A percentile compares a stretch with the other conserved stretches of the same genome.
phyloP scores from a whole-genome alignment of 1,140 invertebrate species.

The Neodiprion lecontei region DNA sequence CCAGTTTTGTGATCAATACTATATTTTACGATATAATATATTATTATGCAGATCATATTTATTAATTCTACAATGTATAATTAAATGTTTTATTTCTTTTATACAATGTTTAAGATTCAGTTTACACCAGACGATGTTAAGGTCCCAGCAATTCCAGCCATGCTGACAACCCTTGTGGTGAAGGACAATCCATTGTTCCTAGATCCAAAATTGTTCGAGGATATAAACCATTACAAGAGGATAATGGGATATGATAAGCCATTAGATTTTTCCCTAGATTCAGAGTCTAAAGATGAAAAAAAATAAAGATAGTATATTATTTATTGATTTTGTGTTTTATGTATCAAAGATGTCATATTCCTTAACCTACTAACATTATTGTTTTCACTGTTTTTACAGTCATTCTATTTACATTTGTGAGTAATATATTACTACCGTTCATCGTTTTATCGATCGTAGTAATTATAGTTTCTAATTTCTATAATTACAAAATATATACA shows the following conservation, averaged over 20 bases:
- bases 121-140: slow-evolving; percentile 79
- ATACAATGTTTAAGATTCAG: slow-evolving; percentile 66
- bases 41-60: background rate
- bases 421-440: background rate
- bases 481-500: slow-evolving; percentile 51
- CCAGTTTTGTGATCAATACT: background rate
- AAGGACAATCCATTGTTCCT: slow-evolving; percentile 79
- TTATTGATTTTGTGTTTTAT: slow-evolving; percentile 23
- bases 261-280: slow-evolving; percentile 74
- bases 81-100: slow-evolving; percentile 14
- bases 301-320: slow-evolving; percentile 17
- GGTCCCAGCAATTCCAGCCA: slow-evolving; percentile 79
- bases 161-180: slow-evolving; percentile 80
- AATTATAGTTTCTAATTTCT: slow-evolving; percentile 16
- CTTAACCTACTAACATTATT: slow-evolving; percentile 27
- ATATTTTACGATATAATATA: slow-evolving; percentile 9
- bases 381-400: background rate
- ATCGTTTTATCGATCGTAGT: slow-evolving; percentile 19
- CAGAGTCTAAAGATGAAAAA: slow-evolving; percentile 8
- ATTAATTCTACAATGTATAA: slow-evolving; percentile 4
- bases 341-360: slow-evolving; percentile 33
- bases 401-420: background rate
- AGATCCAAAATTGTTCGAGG: slow-evolving; percentile 72
- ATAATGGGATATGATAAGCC: slow-evolving; percentile 93
- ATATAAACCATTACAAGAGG: slow-evolving; percentile 77